Conservation (phyloP, 2,888 invertebrate genomes). For the Hirtodrosophila cameraria region DNA sequence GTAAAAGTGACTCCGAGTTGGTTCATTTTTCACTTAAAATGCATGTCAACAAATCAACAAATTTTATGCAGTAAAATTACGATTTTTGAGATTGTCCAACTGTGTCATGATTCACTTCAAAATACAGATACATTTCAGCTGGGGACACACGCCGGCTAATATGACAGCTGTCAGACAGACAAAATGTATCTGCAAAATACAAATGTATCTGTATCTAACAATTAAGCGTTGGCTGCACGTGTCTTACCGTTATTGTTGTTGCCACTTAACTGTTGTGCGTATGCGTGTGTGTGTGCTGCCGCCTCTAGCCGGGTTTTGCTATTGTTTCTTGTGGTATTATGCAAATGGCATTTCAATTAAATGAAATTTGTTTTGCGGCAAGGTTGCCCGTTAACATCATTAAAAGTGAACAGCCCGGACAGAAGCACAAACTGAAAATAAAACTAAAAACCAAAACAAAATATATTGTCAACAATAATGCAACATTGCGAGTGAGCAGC, state of each 20-base stretch:
- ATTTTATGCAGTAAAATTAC: too few relatives aligned
- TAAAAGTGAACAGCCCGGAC: conserved; percentile 41
- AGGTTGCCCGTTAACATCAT: conserved; percentile 71
- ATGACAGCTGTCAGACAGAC: conserved; percentile 49
- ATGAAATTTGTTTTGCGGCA: conserved; percentile 58
- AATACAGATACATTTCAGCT: conserved; percentile 51
- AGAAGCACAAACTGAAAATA: conserved; percentile 5
- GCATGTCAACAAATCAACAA: too few relatives aligned
- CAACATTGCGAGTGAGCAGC: conserved; percentile 25
- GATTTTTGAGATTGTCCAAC: conserved; percentile 27
- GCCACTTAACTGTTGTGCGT: conserved; percentile 37
- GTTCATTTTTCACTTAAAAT: too few relatives aligned
- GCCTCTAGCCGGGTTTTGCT: conserved; percentile 24
- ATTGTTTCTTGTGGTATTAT: conserved; percentile 42
- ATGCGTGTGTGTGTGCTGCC: conserved; percentile 25
- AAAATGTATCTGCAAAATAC: conserved; percentile 6
- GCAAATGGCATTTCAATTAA: conserved; percentile 78
- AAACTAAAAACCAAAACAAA: conserved; percentile 2
- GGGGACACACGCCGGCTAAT: conserved; percentile 50
- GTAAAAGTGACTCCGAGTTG: too few relatives aligned
- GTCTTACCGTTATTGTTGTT: conserved; percentile 53
- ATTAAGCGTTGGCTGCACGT: conserved; percentile 58
- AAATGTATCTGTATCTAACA: conserved; percentile 17
- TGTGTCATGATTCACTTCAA: conserved; percentile 71
- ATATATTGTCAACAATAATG: conserved; percentile 61